Percentiles rank a stretch among this genome's conserved stretches.
Conservation (phyloP, 2,113 vertebrate genomes). For the Vimba vimba region DNA sequence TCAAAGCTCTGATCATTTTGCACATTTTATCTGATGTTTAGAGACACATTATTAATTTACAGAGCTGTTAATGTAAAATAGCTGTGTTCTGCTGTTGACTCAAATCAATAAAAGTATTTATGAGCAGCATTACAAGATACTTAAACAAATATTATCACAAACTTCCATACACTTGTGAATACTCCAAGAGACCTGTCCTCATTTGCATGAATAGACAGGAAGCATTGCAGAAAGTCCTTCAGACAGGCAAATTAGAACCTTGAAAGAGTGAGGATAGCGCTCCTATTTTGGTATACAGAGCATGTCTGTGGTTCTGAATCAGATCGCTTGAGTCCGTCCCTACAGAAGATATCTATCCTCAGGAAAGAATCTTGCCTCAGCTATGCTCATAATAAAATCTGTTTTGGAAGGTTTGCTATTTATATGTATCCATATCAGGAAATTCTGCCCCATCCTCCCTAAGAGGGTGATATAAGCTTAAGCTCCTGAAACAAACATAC, state of each 20-base stretch:
- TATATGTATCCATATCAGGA: background rate
- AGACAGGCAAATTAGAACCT: background rate
- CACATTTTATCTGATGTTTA: background rate
- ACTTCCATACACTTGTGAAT: background rate
- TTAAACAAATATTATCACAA: background rate
- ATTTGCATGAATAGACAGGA: background rate
- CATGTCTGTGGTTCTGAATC: background rate
- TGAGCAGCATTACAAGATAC: background rate
- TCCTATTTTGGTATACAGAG: background rate
- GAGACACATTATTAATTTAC: background rate
- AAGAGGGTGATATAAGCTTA: background rate
- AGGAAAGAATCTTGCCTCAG: background rate
- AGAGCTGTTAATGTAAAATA: background rate
- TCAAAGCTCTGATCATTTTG: background rate
- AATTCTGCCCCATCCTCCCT: background rate
- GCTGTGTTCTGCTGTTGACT: background rate
- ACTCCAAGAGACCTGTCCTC: background rate
- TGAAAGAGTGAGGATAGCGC: background rate
- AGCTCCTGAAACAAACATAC: background rate
- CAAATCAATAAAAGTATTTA: background rate
- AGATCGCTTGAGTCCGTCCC: background rate
- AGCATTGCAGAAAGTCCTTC: background rate
- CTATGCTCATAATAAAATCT: constrained; percentile 17
- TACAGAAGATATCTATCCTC: background rate
- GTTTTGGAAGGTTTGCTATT: background rate